phyloP scores from a whole-genome alignment of 2,113 vertebrate genomes.

The Nothobranchius furzeri region DNA sequence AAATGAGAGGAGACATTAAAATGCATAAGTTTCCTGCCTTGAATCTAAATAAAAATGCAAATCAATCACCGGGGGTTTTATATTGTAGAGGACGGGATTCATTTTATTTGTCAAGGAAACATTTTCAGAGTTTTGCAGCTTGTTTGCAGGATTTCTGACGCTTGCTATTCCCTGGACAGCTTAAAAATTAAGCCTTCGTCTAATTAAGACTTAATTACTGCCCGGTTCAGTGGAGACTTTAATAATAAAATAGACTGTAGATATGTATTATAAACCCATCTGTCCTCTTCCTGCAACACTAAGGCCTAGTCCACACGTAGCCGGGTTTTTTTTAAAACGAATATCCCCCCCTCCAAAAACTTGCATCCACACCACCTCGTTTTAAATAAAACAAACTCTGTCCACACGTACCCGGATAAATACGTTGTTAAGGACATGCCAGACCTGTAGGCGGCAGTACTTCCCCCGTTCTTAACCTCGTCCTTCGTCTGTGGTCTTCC shows the following conservation, averaged over 20 bases:
- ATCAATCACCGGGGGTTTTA: conserved; percentile 62
- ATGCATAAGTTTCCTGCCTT: conserved; percentile 66
- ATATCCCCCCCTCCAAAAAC: no score
- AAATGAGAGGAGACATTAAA: conserved; percentile 63
- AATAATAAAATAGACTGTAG: conserved; percentile 38
- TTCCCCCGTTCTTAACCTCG: no score
- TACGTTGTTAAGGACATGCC: no score
- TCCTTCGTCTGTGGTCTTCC: no score
- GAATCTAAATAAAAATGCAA: conserved; percentile 72
- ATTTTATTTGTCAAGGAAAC: conserved; percentile 63
- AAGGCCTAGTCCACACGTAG: no score
- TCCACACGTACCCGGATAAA: no score
- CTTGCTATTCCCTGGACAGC: conserved; percentile 37
- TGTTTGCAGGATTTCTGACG: conserved; percentile 50
- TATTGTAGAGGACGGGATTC: conserved; percentile 40
- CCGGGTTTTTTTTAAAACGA: no score
- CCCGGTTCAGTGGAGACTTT: conserved; percentile 9
- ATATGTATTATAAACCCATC: conserved; percentile 43
- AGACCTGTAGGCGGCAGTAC: no score
- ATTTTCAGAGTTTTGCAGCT: conserved; percentile 40
- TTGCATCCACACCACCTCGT: no score
- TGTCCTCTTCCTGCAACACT: conserved; percentile 38
- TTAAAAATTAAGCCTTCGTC: conserved; percentile 40
- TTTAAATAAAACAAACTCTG: no score
- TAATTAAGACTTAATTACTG: conserved; percentile 58